Evolutionary conservation across 2,797 vertebrate species (phyloP).

Genomic region (Denticeps clupeoides): DNA sequence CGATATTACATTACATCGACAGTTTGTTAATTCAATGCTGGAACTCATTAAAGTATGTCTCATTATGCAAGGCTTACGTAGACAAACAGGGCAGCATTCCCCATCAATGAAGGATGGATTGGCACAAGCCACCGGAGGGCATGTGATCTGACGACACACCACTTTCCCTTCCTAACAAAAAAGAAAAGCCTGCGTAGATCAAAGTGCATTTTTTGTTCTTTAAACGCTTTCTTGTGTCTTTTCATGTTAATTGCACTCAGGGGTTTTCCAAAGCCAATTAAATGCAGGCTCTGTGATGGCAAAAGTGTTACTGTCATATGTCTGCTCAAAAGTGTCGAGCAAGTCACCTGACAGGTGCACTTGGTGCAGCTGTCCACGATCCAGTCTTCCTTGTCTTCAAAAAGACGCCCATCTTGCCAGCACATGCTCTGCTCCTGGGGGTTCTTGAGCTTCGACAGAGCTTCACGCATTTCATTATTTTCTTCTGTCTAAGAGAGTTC

Average conservation of each 20-base stretch:
- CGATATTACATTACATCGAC: not conserved
- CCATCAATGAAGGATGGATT: conserved; percentile 74
- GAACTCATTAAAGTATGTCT: not conserved
- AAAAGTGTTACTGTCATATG: not conserved
- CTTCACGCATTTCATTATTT: conserved; percentile 79
- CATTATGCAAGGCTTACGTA: conserved; percentile 58
- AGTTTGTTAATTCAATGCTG: not conserved
- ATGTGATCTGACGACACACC: conserved; percentile 80
- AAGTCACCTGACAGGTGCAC: conserved; percentile 77
- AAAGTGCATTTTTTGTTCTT: no score
- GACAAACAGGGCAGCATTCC: conserved; percentile 83
- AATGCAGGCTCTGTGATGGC: no score
- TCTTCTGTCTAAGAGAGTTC: conserved; percentile 67
- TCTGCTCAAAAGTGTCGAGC: not conserved
- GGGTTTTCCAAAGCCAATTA: no score
- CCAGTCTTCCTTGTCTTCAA: conserved; percentile 80
- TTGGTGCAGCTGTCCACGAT: conserved; percentile 89
- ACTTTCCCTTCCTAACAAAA: conserved; percentile 71
- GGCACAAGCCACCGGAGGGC: conserved; percentile 75
- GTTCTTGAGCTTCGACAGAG: conserved; percentile 60
- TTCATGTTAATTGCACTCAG: no score
- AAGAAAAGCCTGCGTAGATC: no score
- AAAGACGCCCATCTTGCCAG: conserved; percentile 83
- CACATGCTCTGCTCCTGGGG: conserved; percentile 66
- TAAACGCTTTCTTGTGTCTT: no score